These are phyloP conservation scores for Scalopus aquaticus DNA, from an alignment of 2,113 vertebrate species.

Conservation along the genomic window DNA sequence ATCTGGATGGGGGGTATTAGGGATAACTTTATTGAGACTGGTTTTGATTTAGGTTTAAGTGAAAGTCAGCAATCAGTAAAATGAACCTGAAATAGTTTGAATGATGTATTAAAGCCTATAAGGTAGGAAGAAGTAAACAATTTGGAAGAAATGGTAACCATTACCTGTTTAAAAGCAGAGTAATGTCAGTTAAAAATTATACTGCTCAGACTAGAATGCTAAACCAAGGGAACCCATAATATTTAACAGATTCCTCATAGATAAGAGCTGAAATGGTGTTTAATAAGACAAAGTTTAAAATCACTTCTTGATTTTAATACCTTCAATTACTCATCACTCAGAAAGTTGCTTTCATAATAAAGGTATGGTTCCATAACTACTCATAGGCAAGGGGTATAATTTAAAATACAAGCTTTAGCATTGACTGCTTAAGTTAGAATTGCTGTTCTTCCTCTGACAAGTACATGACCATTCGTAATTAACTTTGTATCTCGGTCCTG, in stretches of 20 bases:
- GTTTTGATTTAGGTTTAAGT: not conserved
- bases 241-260: not conserved
- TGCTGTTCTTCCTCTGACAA: not conserved
- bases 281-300: not conserved
- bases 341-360: conserved; percentile 1
- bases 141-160: conserved; percentile 13
- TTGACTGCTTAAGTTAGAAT: not conserved
- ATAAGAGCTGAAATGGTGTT: not conserved
- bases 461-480: not conserved
- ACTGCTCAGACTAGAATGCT: not conserved
- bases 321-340: not conserved
- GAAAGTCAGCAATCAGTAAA: conserved; percentile 33
- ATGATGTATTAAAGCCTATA: not conserved
- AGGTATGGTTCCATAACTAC: not conserved
- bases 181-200: not conserved
- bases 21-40: not conserved
- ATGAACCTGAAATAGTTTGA: not conserved
- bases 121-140: conserved; percentile 1
- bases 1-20: not conserved
- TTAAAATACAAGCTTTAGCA: conserved; percentile 4
- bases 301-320: conserved; percentile 29
- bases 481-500: not conserved
- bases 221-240: not conserved
- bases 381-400: not conserved
- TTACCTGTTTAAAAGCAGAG: not conserved